Percentiles rank a stretch among this genome's conserved stretches.
Evolutionary conservation across 2,888 invertebrate species (phyloP).

Genomic region (Epistrophe eligans): DNA sequence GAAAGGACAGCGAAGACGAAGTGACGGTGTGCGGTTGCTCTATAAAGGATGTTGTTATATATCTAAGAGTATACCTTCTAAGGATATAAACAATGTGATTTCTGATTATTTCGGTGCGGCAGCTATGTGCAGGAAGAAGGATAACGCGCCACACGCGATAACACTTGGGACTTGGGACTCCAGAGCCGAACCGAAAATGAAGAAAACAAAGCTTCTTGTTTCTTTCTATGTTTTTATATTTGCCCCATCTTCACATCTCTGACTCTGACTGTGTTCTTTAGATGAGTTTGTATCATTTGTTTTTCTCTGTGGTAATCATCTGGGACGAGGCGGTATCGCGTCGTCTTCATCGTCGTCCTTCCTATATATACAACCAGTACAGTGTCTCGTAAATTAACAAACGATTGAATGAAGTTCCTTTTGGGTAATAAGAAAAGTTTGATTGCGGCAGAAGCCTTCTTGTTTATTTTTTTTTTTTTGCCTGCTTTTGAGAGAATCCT

Average conservation of each 20-base stretch:
- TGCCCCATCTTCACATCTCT: neutral
- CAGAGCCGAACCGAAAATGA: conserved; percentile 64
- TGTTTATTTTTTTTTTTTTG: conserved; percentile 25
- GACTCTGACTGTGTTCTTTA: conserved; percentile 1
- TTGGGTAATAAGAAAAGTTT: conserved; percentile 76
- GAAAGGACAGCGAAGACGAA: neutral
- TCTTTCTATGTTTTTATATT: neutral
- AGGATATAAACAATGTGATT: conserved; percentile 74
- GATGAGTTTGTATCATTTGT: conserved; percentile 54
- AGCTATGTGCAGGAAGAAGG: conserved; percentile 6
- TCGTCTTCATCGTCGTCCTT: neutral
- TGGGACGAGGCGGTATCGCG: conserved; percentile 67
- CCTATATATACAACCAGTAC: neutral
- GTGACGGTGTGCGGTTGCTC: neutral
- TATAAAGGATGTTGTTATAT: conserved; percentile 49
- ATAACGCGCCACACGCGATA: conserved; percentile 58
- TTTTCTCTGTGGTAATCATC: conserved; percentile 71
- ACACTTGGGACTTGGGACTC: conserved; percentile 74
- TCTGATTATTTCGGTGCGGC: conserved; percentile 69
- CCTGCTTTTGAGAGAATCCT: conserved; percentile 35
- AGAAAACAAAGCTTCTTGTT: conserved; percentile 63
- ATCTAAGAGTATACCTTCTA: neutral
- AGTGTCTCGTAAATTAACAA: conserved; percentile 74
- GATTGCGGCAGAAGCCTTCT: conserved; percentile 74
- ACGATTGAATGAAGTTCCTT: conserved; percentile 76